Evolutionary conservation across 2,113 vertebrate genomes (phyloP), one percentile per base, ranked within the genome.

Genomic region (Ciconia maguari): DNA sequence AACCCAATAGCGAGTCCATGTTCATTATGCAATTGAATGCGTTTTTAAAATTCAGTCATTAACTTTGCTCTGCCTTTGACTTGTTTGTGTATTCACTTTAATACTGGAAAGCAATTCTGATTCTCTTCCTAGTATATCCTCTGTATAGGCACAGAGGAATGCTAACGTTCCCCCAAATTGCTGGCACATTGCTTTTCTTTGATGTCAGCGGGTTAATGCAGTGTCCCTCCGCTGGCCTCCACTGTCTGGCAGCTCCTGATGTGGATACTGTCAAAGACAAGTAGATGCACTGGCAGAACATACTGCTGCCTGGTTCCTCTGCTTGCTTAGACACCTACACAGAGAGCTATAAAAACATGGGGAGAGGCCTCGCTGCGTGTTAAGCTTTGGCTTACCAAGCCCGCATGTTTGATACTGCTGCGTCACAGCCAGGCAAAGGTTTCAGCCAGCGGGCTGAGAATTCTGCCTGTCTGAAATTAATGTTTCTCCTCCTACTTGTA

Each of bases 311-410:
- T 20, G 13, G 27, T 86, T 66, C 22, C 48, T 61, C 32, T 8
- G n/a, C 70, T 51, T 27, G 32, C 22, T 19, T 6, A 7, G 24
- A 17, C 0, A 2, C 69, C 75, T 55, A 8, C 17, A 1, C 5
- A 20, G 32, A 34, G 36, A 64, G 55, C 64, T 77, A 3, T 46
- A 41, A 32, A 52, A 71, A 20, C 21, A 3, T 1, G 25, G 51
- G 4, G 24, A 49, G 42, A 55, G 29, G 55, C 85, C 60, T 82
- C 0, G 3, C 57, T 76, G 32, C 10, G 1, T 8, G 46, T 18
- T 30, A 16, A 86, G 25, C 49, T 52, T 58, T 58, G 68, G 34
- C n/a, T 64, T 55, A 11, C 51, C n/a, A 4, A 54, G 57, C 51
- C 46, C 42, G 26, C 7, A 2, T 2, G 7, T 84, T 66, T 26